Base-by-base conservation (phyloP, 2,888 invertebrate species). In the Hydroisotoma schaefferi region DNA sequence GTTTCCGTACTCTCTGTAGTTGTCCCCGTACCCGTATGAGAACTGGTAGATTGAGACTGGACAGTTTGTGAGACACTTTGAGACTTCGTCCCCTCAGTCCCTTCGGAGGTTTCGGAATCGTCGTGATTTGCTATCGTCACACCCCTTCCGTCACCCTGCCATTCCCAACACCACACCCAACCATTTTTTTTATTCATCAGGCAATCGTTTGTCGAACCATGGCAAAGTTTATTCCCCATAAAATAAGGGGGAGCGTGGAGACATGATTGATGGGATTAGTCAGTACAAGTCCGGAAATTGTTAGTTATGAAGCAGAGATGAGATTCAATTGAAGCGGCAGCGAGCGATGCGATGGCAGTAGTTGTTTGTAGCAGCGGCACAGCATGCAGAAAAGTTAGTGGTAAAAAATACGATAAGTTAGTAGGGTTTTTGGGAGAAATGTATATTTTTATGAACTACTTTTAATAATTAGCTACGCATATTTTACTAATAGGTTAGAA, bases 51-150 rank as follows among this genome's bases (percentile, higher is more conserved):
- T 51, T 59, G 63, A 22, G 60, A 68, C 44, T 61, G 67, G 2
- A 59, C 67, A 20, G 69, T 65, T 53, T 63, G 66, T n/a, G 67
- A 67, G 44, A 61, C 64, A n/a, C 44, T 44, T 49, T 57, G 48
- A 38, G 57, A 53, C 53, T 67, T 57, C 25, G 67, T 68, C n/a
- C n/a, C n/a, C 44, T 69, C 72, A 12, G 69, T 70, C 43, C 70
- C 71, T 59, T 70, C 69, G 2, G 71, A 70, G 23, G 63, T 59
- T 44, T 70, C 73, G 8, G 71, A 69, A 46, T 73, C 71, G 52
- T 72, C 72, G 52, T 63, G 65, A 57, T 60, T 63, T 23, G 65
- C 70, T 27, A 68, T 70, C 55, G 63, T 64, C 27, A 69, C 66
- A 15, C 70, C 53, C 10, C 53, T 23, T 20, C 53, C 53, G 20